Conservation (phyloP, 2,113 vertebrate species). For the Glaucidium brasilianum region DNA sequence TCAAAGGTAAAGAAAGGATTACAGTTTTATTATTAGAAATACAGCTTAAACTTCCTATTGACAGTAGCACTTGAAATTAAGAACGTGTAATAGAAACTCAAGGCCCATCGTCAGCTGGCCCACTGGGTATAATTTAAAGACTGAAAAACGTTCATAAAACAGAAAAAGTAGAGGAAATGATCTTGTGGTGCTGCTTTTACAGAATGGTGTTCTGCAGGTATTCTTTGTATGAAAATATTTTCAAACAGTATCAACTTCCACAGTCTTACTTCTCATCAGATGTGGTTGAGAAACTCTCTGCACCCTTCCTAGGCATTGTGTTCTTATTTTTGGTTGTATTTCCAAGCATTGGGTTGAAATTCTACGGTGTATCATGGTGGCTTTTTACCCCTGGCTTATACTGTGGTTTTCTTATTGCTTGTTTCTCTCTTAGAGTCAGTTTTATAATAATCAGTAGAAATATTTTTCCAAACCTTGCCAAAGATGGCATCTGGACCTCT, state of each 20-base stretch:
- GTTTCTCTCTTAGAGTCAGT: not conserved
- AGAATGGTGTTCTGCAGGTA: not conserved
- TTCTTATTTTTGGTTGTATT: not conserved
- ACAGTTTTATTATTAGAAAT: not conserved
- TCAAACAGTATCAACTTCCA: not conserved
- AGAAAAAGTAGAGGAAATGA: not conserved
- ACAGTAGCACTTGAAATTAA: not conserved
- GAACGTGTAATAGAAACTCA: not conserved
- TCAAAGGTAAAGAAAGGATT: not conserved
- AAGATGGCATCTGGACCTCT: constrained; percentile 41
- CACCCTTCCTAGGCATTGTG: not conserved
- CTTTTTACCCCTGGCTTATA: not conserved
- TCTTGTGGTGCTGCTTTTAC: not conserved
- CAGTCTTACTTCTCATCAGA: not conserved
- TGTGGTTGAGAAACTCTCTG: not conserved
- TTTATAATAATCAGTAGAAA: not conserved
- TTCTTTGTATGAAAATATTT: not conserved
- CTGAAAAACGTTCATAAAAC: not conserved
- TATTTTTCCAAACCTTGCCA: constrained; percentile 2
- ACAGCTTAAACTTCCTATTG: not conserved
- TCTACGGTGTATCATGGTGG: not conserved
- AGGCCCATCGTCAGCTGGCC: accelerated
- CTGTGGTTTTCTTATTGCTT: not conserved
- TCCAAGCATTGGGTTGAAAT: not conserved
- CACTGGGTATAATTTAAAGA: not conserved